Evolutionary conservation across 2,113 vertebrate species (phyloP).

Genomic region (Meleagris gallopavo): DNA sequence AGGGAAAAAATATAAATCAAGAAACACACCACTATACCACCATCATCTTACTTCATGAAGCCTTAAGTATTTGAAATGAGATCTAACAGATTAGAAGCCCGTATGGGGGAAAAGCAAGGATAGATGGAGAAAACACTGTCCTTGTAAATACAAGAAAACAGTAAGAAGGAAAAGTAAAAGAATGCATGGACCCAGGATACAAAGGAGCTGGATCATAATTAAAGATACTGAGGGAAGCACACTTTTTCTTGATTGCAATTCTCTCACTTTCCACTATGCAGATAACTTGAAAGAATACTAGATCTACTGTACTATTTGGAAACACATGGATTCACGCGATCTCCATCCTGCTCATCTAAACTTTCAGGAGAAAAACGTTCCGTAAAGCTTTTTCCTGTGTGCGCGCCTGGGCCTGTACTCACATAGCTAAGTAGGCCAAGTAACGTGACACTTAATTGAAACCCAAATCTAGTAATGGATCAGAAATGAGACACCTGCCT

Average conservation of each 20-base stretch:
- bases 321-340: background rate
- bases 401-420: too few species aligned
- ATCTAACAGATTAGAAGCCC: background rate
- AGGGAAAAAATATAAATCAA: background rate
- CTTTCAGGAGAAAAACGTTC: background rate
- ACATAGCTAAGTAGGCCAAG: background rate
- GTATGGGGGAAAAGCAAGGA: background rate
- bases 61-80: background rate
- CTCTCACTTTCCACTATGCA: background rate
- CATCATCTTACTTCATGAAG: background rate
- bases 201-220: background rate
- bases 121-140: background rate
- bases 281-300: background rate
- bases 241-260: background rate
- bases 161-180: background rate
- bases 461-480: background rate
- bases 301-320: background rate
- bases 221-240: background rate
- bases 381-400: background rate
- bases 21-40: background rate
- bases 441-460: background rate
- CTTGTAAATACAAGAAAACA: background rate
- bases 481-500: background rate
- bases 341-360: background rate
- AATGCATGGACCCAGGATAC: background rate